Base-by-base conservation (phyloP, 2,888 invertebrate species). In the Punctoribates punctum region DNA sequence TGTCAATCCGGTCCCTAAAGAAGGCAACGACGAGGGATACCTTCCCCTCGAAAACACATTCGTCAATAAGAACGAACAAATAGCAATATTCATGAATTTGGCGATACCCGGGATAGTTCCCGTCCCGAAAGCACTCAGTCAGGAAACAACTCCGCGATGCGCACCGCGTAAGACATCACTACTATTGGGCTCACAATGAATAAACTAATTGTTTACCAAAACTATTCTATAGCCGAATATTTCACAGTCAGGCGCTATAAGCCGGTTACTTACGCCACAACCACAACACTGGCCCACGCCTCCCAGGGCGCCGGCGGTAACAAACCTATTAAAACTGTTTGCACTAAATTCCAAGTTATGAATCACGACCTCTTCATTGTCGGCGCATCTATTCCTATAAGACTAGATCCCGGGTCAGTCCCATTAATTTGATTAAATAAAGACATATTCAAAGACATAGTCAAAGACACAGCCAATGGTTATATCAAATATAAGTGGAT, bases 81-180 rank as follows among this genome's bases (percentile, higher is more conserved):
- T 79, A 62, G 73, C 80, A 72, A 78, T 81, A 20, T 81, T 81
- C 75, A 80, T 81, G 80, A 81, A 81, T 73, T 75, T 81, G 34
- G 79, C 81, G 23, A 79, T 81, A 51, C 80, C 80, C n/a, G 80
- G 79, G 23, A 80, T 80, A 54, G 79, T 79, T 15, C 77, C 79
- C 48, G 77, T 81, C 65, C 81, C 80, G 57, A 80, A 79, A 75
- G 80, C 75, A 20, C 25, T 78, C 9, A 75, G 73, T 51, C 76
- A 72, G 23, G 76, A 77, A 34, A 76, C 74, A 15, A 77, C 74
- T 65, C 77, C 77, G 4, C 20, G 76, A 67, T 70, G 62, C 34
- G 78, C 76, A 29, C 77, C 77, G 1, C 76, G 77, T 46, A 46
- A 27, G 70, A 42, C 42, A 42, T 42, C 4, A n/a, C n/a, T n/a